A percentile compares a stretch with the other conserved stretches of the same genome.
Evolutionary conservation across 2,113 vertebrate genomes (phyloP).

Genomic region (Abramis brama): DNA sequence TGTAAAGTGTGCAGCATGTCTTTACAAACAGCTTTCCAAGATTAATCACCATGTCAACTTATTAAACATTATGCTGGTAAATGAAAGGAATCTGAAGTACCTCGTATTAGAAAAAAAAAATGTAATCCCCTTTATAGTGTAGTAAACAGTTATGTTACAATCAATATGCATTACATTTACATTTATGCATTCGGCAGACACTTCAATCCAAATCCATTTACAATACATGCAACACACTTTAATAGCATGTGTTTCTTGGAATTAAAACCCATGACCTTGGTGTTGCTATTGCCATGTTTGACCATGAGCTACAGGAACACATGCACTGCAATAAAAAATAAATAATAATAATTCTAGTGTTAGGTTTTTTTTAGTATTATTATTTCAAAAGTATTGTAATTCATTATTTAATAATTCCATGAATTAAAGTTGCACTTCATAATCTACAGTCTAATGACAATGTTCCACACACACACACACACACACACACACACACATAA

Average conservation of each 20-base stretch:
- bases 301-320: not conserved
- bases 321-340: not conserved
- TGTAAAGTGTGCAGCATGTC: constrained; percentile 18
- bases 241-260: not conserved
- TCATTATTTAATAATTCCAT: too few species aligned
- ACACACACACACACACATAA: too few species aligned
- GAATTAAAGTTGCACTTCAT: too few species aligned
- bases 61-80: constrained; percentile 22
- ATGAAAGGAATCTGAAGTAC: constrained; percentile 20
- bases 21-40: constrained; percentile 27
- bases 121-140: not conserved
- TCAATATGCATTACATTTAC: constrained; percentile 7
- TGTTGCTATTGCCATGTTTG: not conserved
- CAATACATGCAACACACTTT: constrained; percentile 3
- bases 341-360: too few species aligned
- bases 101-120: constrained; percentile 1
- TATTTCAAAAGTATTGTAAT: too few species aligned
- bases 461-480: too few species aligned
- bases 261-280: not conserved
- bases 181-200: not conserved
- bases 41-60: constrained; percentile 32
- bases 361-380: too few species aligned
- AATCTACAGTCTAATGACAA: too few species aligned
- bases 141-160: not conserved
- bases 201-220: not conserved